Evolutionary conservation across 2,888 invertebrate species (phyloP).

Genomic region (Scaeva pyrastri): DNA sequence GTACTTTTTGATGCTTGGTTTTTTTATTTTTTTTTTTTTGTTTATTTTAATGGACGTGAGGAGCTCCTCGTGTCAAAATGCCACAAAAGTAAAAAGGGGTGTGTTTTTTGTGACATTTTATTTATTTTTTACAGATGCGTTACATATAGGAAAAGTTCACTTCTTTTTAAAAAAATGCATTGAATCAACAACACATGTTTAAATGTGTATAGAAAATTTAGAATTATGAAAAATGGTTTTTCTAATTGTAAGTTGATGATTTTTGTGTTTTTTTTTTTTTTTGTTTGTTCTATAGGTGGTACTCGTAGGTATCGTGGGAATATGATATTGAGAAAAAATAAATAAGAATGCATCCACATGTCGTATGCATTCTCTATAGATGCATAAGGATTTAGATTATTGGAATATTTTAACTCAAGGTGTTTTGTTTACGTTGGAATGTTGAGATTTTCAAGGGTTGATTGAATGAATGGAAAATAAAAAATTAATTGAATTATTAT

Average conservation of each 20-base stretch:
- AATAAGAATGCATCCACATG: neutral
- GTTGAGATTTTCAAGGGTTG: slow-evolving; percentile 1
- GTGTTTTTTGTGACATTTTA: slow-evolving; percentile 51
- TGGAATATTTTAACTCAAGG: slow-evolving; percentile 7
- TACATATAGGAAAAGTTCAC: slow-evolving; percentile 39
- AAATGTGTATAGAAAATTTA: slow-evolving; percentile 17
- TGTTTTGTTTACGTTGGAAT: slow-evolving; percentile 7
- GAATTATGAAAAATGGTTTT: slow-evolving; percentile 53
- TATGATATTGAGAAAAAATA: slow-evolving; percentile 33
- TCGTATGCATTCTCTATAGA: neutral
- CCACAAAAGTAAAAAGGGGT: slow-evolving; percentile 54
- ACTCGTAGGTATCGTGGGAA: slow-evolving; percentile 55
- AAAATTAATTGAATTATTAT: neutral
- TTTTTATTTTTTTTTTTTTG: neutral
- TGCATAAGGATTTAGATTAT: too few species aligned
- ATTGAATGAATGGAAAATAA: neutral
- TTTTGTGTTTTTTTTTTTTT: neutral
- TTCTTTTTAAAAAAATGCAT: neutral
- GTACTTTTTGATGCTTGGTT: slow-evolving; percentile 49
- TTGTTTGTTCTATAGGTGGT: neutral
- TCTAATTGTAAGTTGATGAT: slow-evolving; percentile 54
- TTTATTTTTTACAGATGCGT: slow-evolving; percentile 53
- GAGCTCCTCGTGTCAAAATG: slow-evolving; percentile 71
- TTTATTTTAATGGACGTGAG: slow-evolving; percentile 53
- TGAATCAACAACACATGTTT: slow-evolving; percentile 63